Evolutionary conservation across 2,797 vertebrate species (phyloP).

Genomic region (Sarcophilus harrisii): DNA sequence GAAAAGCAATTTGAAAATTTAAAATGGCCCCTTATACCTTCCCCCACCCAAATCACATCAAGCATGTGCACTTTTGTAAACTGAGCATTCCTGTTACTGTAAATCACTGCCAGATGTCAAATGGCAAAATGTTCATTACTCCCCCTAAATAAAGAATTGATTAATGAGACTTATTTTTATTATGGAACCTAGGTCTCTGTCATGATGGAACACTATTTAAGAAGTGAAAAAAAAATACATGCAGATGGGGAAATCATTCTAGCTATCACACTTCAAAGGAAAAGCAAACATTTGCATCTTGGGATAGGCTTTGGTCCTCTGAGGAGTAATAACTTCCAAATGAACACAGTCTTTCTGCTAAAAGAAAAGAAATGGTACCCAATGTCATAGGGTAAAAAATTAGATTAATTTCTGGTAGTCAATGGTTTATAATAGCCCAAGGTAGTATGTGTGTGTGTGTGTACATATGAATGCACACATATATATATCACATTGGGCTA

Average conservation of each 20-base stretch:
- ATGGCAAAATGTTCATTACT: constrained; percentile 79
- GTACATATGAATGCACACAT: too few relatives aligned
- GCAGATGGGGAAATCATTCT: constrained; percentile 79
- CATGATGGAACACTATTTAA: constrained; percentile 76
- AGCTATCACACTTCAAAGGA: constrained; percentile 79
- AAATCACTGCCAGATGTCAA: constrained; percentile 85
- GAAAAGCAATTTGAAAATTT: constrained; percentile 65
- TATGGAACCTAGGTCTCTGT: constrained; percentile 74
- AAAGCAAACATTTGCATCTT: constrained; percentile 75
- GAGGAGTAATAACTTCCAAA: constrained; percentile 79
- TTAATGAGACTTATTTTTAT: constrained; percentile 81
- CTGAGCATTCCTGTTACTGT: constrained; percentile 75
- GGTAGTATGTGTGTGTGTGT: neutral
- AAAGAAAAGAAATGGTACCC: constrained; percentile 75
- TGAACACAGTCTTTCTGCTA: constrained; percentile 79
- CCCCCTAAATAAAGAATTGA: constrained; percentile 75
- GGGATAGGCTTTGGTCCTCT: constrained; percentile 69
- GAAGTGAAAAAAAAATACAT: constrained; percentile 66
- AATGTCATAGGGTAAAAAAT: constrained; percentile 72
- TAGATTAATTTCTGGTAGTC: constrained; percentile 62
- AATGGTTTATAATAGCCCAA: constrained; percentile 1
- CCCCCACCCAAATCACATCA: constrained; percentile 78
- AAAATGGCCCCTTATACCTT: constrained; percentile 13
- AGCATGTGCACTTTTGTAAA: constrained; percentile 76
- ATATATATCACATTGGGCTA: too few relatives aligned